Conservation (phyloP, 2,888 invertebrate genomes). For the Drosophila algonquin region DNA sequence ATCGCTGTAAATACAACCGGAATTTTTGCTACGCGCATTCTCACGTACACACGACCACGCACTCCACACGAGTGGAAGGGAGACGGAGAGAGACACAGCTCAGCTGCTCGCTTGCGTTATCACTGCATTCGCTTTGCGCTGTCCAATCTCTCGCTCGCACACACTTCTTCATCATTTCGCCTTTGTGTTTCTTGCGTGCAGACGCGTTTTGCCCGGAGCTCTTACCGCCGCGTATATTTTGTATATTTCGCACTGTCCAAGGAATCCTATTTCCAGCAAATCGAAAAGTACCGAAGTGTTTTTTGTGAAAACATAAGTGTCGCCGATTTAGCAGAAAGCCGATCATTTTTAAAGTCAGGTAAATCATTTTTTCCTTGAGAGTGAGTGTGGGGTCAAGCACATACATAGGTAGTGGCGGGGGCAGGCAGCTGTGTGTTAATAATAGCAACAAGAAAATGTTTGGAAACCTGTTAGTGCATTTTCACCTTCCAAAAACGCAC, state of each 20-base stretch:
- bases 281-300: slow-evolving; percentile 14
- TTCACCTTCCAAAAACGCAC: slow-evolving; percentile 55
- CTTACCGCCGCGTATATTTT: slow-evolving; percentile 22
- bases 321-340: slow-evolving; percentile 2
- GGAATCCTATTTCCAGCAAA: slow-evolving; percentile 15
- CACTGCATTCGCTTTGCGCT: slow-evolving; percentile 73
- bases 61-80: slow-evolving; percentile 22
- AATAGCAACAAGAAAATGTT: slow-evolving; percentile 23
- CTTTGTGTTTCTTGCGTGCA: slow-evolving; percentile 75
- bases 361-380: slow-evolving; percentile 10
- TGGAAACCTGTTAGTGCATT: slow-evolving; percentile 65
- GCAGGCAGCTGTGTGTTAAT: slow-evolving; percentile 3
- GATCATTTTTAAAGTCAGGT: slow-evolving; percentile 21
- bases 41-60: slow-evolving; percentile 63
- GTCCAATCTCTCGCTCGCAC: slow-evolving; percentile 45
- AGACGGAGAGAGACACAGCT: slow-evolving; percentile 33
- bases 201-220: slow-evolving; percentile 67
- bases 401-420: neutral
- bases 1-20: slow-evolving; percentile 69
- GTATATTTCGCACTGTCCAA: slow-evolving; percentile 16
- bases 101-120: slow-evolving; percentile 71
- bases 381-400: neutral
- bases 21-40: slow-evolving; percentile 70
- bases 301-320: slow-evolving; percentile 19
- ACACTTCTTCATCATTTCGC: slow-evolving; percentile 62